These are phyloP conservation scores for Tetramorium parvispinum DNA, from an alignment of 1,140 invertebrate species.

Conservation along the genomic window DNA sequence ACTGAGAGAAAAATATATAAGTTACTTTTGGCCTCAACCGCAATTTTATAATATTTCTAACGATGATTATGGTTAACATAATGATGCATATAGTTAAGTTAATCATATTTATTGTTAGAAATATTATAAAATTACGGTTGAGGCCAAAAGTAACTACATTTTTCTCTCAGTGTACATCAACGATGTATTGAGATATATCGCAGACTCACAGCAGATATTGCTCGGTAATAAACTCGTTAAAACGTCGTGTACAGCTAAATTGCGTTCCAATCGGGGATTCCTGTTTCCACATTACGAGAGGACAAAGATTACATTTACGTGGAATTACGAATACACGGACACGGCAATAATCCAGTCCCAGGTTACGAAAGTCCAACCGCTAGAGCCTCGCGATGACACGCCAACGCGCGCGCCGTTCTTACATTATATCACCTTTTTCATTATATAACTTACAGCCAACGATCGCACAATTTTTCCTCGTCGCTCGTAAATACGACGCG, in stretches of 20 bases:
- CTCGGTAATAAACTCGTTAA: conserved; percentile 10
- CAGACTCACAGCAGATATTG: not conserved
- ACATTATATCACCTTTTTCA: not conserved
- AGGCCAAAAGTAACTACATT: too few relatives aligned
- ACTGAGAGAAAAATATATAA: too few relatives aligned
- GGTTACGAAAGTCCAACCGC: conserved; percentile 28
- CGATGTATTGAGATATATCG: not conserved
- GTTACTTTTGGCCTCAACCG: too few relatives aligned
- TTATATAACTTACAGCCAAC: not conserved
- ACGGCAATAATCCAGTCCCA: conserved; percentile 17
- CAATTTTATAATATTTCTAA: too few relatives aligned
- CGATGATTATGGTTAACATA: too few relatives aligned
- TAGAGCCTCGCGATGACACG: conserved; percentile 3
- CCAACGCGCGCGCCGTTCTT: conserved; percentile 14
- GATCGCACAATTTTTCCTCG: conserved; percentile 15
- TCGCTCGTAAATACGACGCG: conserved; percentile 17
- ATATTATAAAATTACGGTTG: too few relatives aligned
- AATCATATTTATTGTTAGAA: too few relatives aligned
- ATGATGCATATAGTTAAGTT: too few relatives aligned
- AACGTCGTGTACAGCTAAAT: not conserved
- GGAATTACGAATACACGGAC: conserved; percentile 4
- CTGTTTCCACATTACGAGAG: not conserved
- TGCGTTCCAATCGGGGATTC: not conserved
- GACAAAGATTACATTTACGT: conserved; percentile 22
- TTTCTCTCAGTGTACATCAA: not conserved